These are phyloP conservation scores for Phoxinus phoxinus DNA, from an alignment of 2,113 vertebrate species.

Conservation along the genomic window DNA sequence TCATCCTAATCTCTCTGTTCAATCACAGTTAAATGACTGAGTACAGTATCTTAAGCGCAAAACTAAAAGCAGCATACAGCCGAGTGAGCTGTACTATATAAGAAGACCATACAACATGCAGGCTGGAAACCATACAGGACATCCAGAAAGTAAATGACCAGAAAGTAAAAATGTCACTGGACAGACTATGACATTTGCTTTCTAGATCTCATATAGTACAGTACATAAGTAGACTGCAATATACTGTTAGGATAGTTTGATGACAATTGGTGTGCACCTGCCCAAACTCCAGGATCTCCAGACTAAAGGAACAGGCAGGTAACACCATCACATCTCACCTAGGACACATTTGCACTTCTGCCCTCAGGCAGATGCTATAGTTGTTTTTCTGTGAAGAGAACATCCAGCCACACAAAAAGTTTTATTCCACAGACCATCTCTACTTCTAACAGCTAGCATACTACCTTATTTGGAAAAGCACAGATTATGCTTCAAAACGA, in stretches of 20 bases:
- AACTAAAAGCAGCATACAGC: conserved; percentile 11
- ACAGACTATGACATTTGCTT: background rate
- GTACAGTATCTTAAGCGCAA: conserved; percentile 1
- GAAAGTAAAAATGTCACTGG: background rate
- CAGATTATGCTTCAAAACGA: no score
- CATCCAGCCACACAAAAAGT: background rate
- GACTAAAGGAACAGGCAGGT: background rate
- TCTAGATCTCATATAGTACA: background rate
- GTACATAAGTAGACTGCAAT: background rate
- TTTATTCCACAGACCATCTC: background rate
- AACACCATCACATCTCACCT: background rate
- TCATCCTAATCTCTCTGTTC: background rate
- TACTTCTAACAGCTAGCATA: background rate
- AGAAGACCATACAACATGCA: background rate
- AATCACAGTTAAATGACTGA: background rate
- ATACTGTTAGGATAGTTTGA: background rate
- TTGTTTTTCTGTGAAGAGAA: background rate
- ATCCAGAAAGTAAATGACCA: background rate
- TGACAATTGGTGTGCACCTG: background rate
- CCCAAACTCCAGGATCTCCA: background rate
- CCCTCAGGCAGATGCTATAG: background rate
- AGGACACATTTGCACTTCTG: background rate
- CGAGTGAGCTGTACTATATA: background rate
- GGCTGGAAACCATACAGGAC: background rate
- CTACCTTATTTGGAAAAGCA: no score